These are phyloP conservation scores for Dicerorhinus sumatrensis DNA, from an alignment of 2,113 vertebrate species.

Conservation along the genomic window DNA sequence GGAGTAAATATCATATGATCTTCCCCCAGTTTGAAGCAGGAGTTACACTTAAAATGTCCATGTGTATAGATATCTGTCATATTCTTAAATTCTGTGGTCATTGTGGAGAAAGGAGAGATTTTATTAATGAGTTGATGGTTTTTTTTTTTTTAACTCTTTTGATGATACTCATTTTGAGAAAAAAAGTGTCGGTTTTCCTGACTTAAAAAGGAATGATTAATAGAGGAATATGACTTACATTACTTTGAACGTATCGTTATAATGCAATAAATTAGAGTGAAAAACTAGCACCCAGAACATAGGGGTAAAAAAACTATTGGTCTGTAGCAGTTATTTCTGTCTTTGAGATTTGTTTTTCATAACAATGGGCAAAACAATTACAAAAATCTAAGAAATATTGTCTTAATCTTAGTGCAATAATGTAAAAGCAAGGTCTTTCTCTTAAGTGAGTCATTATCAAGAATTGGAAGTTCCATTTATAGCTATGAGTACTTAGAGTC, in stretches of 20 bases:
- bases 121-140: background rate
- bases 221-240: background rate
- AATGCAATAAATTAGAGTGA: constrained; percentile 5
- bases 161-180: constrained; percentile 8
- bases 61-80: background rate
- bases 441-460: constrained; percentile 14
- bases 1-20: background rate
- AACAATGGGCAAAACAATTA: background rate
- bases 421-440: background rate
- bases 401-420: background rate
- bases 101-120: background rate
- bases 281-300: background rate
- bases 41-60: background rate
- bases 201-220: constrained; percentile 26
- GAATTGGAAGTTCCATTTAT: background rate
- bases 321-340: background rate
- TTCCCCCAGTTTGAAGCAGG: background rate
- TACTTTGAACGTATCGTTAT: background rate
- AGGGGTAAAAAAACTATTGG: background rate
- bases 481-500: background rate
- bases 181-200: background rate
- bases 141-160: constrained; percentile 33
- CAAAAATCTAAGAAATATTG: constrained; percentile 20
- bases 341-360: constrained; percentile 39
- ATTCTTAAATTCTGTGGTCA: background rate